Conservation (phyloP, 1,140 invertebrate species). For the Drosophila pseudoananassae region DNA sequence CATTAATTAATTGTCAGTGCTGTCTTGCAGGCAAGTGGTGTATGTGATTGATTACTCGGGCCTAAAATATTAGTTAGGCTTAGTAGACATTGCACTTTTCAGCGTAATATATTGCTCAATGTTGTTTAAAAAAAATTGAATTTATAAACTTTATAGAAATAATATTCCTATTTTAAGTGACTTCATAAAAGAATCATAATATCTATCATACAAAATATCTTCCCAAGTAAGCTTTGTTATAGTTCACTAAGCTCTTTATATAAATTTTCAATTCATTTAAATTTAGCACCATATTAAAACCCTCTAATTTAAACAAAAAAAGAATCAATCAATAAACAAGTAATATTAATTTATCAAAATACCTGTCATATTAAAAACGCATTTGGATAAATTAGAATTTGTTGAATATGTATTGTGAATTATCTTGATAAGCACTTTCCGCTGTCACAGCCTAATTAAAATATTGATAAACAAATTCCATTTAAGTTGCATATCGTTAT, state of each 20-base stretch:
- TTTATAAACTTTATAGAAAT: too few relatives aligned
- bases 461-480: constrained; percentile 66
- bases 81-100: constrained; percentile 2
- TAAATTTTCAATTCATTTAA: too few relatives aligned
- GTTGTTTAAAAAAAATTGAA: not conserved
- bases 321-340: constrained; percentile 8
- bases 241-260: too few relatives aligned
- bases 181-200: too few relatives aligned
- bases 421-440: constrained; percentile 43
- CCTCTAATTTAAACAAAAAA: constrained; percentile 8
- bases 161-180: too few relatives aligned
- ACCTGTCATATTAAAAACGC: constrained; percentile 33
- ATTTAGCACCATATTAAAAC: not conserved
- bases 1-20: constrained; percentile 29
- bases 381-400: constrained; percentile 48
- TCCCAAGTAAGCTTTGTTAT: too few relatives aligned
- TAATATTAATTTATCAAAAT: constrained; percentile 47
- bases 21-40: not conserved
- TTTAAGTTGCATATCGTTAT: constrained; percentile 53
- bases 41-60: constrained; percentile 16
- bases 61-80: constrained; percentile 17
- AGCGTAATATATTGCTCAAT: constrained; percentile 11
- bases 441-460: constrained; percentile 39
- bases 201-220: too few relatives aligned
- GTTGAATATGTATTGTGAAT: constrained; percentile 33